Percentiles rank a stretch among this genome's conserved stretches.
Evolutionary conservation across 2,113 vertebrate species (phyloP).

Genomic region (Haplotaxodon microlepis): DNA sequence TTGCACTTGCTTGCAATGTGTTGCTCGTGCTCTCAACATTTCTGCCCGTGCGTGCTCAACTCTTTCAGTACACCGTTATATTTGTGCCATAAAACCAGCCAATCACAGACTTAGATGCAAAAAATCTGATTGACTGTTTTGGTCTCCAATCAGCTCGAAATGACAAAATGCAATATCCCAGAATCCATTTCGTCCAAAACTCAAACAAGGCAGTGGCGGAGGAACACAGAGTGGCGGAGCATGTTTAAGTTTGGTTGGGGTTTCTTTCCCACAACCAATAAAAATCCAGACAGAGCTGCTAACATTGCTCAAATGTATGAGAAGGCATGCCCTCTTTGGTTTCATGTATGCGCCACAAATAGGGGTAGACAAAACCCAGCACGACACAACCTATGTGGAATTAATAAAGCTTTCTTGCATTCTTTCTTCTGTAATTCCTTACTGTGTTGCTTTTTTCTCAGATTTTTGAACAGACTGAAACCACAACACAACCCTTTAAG

Average conservation of each 20-base stretch:
- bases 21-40: not conserved
- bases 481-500: not conserved
- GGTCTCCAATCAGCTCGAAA: not conserved
- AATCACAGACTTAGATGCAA: not conserved
- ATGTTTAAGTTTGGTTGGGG: not conserved
- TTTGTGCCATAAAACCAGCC: not conserved
- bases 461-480: not conserved
- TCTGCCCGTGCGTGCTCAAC: not conserved
- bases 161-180: not conserved
- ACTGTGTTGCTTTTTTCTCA: not conserved
- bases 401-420: not conserved
- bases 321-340: not conserved
- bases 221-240: too few relatives aligned
- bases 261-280: not conserved
- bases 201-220: too few relatives aligned
- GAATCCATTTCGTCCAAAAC: too few relatives aligned
- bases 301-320: not conserved
- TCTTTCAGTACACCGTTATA: not conserved
- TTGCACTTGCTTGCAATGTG: rapidly evolving
- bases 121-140: not conserved
- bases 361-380: not conserved
- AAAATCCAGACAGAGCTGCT: not conserved
- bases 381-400: not conserved
- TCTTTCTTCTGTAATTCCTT: not conserved
- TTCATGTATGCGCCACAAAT: not conserved